Evolutionary conservation across 2,113 vertebrate species (phyloP).

Genomic region (Tricholaema leucomelas): DNA sequence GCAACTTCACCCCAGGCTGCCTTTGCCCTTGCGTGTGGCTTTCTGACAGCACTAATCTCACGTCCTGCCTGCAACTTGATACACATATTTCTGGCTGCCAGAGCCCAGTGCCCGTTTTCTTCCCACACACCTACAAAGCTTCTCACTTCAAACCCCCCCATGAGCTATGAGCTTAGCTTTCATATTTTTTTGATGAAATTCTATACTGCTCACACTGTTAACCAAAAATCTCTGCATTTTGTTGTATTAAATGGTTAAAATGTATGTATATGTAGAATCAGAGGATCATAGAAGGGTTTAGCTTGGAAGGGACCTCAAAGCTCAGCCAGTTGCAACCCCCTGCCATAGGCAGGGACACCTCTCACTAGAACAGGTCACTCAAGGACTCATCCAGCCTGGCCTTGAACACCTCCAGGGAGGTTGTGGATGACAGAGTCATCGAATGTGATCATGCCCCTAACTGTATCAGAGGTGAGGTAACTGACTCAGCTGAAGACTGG

Average conservation of each 20-base stretch:
- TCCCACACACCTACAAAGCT: background rate
- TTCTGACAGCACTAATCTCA: slow-evolving; percentile 28
- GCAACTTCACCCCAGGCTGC: slow-evolving; percentile 3
- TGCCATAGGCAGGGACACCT: too few species aligned
- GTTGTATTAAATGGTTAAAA: background rate
- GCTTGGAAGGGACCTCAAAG: too few species aligned
- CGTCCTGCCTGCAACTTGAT: background rate
- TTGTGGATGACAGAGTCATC: too few species aligned
- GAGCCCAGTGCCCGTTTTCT: background rate
- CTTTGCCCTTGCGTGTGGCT: slow-evolving; percentile 21
- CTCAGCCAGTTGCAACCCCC: too few species aligned
- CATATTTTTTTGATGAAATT: background rate
- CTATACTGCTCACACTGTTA: background rate
- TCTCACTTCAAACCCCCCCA: background rate
- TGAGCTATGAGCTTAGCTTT: background rate
- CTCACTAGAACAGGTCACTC: too few species aligned
- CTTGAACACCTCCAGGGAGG: too few species aligned
- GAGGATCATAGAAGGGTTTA: too few species aligned
- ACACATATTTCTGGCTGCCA: background rate
- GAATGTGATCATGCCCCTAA: background rate
- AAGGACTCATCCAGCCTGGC: too few species aligned
- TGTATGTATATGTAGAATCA: background rate
- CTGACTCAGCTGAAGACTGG: too few species aligned
- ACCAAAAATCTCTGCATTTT: background rate
- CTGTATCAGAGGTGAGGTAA: too few species aligned